These are phyloP conservation scores for Emydocephalus ijimae DNA, from an alignment of 2,113 vertebrate species.

Conservation along the genomic window DNA sequence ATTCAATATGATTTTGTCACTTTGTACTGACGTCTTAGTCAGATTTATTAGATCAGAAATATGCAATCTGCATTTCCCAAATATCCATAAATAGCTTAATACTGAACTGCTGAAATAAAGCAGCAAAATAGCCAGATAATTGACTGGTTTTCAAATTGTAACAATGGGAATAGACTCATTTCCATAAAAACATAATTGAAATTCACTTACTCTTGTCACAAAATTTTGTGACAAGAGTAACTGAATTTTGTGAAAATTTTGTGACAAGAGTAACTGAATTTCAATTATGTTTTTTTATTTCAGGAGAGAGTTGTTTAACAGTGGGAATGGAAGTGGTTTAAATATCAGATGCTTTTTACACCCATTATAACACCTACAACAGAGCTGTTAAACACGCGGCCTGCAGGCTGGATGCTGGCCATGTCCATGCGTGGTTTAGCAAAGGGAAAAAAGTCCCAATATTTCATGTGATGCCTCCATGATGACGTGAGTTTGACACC, in stretches of 20 bases:
- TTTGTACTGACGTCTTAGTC: neutral
- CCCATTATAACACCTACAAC: neutral
- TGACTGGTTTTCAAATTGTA: neutral
- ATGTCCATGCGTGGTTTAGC: too few species aligned
- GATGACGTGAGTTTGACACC: too few species aligned
- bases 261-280: neutral
- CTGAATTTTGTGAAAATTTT: too few species aligned
- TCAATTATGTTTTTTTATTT: neutral
- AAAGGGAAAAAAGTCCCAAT: too few species aligned
- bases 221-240: too few species aligned
- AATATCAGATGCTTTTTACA: neutral
- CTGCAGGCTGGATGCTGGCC: too few species aligned
- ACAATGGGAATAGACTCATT: neutral
- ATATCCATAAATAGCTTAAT: neutral
- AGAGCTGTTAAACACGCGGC: too few species aligned
- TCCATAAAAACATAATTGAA: neutral
- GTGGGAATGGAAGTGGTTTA: neutral
- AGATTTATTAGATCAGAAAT: neutral
- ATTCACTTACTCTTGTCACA: too few species aligned
- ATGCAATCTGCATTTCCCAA: neutral
- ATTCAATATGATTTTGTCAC: neutral
- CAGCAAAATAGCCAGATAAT: neutral
- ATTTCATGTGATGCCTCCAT: too few species aligned
- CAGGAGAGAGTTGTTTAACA: neutral
- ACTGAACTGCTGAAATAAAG: neutral